These are phyloP conservation scores for Odontesthes bonariensis DNA, from an alignment of 2,113 vertebrate genomes.

Conservation along the genomic window DNA sequence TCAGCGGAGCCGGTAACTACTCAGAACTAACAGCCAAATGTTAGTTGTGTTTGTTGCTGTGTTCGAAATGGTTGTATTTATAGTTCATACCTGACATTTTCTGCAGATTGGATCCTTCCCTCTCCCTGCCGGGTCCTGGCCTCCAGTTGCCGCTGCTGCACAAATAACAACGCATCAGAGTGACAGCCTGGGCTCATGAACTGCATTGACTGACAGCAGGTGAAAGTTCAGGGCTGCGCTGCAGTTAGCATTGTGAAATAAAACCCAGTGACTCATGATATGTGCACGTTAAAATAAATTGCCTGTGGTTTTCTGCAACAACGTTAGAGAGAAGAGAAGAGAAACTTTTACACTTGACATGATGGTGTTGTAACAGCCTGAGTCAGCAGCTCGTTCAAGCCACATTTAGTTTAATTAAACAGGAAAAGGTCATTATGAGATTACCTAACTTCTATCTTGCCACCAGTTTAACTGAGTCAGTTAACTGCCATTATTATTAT, in stretches of 20 bases:
- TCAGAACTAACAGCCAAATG: too few species aligned
- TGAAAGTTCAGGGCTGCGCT: constrained; percentile 14
- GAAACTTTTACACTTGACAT: not conserved
- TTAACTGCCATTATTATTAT: too few species aligned
- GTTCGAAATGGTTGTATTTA: not conserved
- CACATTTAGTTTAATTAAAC: too few species aligned
- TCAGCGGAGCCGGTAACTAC: too few species aligned
- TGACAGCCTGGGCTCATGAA: not conserved
- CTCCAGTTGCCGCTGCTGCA: constrained; percentile 57
- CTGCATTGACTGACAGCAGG: not conserved
- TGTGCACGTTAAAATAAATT: not conserved
- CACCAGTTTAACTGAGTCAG: too few species aligned
- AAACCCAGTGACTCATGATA: not conserved
- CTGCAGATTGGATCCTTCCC: constrained; percentile 75
- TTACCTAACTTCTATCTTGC: too few species aligned
- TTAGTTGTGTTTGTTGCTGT: too few species aligned
- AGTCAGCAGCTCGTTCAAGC: not conserved
- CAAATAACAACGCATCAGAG: constrained; percentile 26
- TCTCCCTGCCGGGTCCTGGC: constrained; percentile 54
- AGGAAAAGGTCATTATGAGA: too few species aligned
- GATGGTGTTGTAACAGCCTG: not conserved
- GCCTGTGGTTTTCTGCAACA: too few species aligned
- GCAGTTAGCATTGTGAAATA: constrained; percentile 4
- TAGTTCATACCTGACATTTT: constrained; percentile 71
- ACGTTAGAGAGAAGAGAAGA: not conserved